Evolutionary conservation across 1,140 invertebrate species (phyloP), one percentile per base, ranked within the genome.

Genomic region (Conopomorpha cramerella): DNA sequence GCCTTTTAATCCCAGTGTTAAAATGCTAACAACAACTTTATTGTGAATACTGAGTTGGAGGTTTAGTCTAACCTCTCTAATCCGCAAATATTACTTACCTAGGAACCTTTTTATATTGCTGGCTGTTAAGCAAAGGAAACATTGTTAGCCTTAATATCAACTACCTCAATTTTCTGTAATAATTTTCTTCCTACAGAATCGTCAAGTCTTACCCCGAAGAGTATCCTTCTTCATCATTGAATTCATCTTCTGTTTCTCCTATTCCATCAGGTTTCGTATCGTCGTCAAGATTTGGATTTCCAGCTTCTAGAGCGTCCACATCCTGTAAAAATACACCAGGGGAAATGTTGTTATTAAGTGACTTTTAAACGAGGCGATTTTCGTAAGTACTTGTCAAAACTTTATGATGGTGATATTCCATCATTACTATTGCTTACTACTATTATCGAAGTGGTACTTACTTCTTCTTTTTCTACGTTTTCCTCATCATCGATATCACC

Each of bases 401-500:
- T n/a, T n/a, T n/a, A n/a, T n/a, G n/a, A n/a, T n/a, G n/a, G n/a
- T n/a, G n/a, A n/a, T n/a, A n/a, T n/a, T n/a, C n/a, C n/a, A n/a
- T n/a, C n/a, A n/a, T n/a, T n/a, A n/a, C n/a, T n/a, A n/a, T n/a
- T n/a, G n/a, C n/a, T n/a, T n/a, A n/a, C n/a, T n/a, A n/a, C n/a
- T n/a, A n/a, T n/a, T n/a, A n/a, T n/a, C n/a, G n/a, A n/a, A n/a
- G n/a, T 13, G 13, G 25, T 15, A 38, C 38, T 52, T 57, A 74
- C 79, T 60, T 84, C 85, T 55, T 96, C 92, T 73, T 98, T 95
- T 70, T 96, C 92, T 38, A 94, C 92, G 13, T 36, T 88, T 16
- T 91, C 93, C 40, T 96, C 78, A 31, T 92, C 95, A 68, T 99
- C 96, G 12, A 95, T 96, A 80, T 99, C 97, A 25, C 96, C 96